Evolutionary conservation across 2,888 invertebrate genomes (phyloP).

Genomic region (Antitype chi): DNA sequence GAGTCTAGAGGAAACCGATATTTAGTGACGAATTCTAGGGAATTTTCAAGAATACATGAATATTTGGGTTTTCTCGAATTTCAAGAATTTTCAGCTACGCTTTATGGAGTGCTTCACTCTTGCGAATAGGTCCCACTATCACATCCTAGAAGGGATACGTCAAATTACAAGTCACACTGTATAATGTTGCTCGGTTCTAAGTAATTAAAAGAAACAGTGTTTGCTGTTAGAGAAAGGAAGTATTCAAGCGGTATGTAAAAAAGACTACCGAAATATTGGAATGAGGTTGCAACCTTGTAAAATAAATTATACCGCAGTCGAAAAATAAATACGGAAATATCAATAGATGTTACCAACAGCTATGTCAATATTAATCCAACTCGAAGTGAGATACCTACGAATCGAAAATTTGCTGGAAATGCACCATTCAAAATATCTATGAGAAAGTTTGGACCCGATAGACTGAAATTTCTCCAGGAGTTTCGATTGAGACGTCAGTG

Average conservation of each 20-base stretch:
- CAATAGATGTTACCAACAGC: slow-evolving; percentile 24
- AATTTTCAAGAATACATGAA: no score
- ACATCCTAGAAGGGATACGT: no score
- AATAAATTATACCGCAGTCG: slow-evolving; percentile 2
- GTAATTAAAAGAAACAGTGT: neutral
- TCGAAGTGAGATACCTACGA: slow-evolving; percentile 49
- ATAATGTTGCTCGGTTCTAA: neutral
- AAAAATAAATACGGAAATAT: slow-evolving; percentile 17
- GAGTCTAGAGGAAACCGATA: no score
- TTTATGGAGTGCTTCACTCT: no score
- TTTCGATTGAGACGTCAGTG: slow-evolving; percentile 65
- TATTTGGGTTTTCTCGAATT: no score
- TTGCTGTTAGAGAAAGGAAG: neutral
- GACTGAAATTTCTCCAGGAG: slow-evolving; percentile 66
- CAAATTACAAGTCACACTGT: no score
- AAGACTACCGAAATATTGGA: neutral
- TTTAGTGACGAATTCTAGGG: no score
- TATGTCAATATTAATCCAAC: slow-evolving; percentile 52
- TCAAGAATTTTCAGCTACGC: no score
- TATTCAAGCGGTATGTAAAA: neutral
- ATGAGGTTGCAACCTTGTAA: neutral
- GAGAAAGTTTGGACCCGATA: slow-evolving; percentile 66
- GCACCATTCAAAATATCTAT: slow-evolving; percentile 63
- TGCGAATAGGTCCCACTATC: no score
- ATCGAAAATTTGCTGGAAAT: slow-evolving; percentile 62